A percentile compares a stretch with the other conserved stretches of the same genome.
Evolutionary conservation across 2,113 vertebrate genomes (phyloP).

Genomic region (Hippocampus abdominalis): DNA sequence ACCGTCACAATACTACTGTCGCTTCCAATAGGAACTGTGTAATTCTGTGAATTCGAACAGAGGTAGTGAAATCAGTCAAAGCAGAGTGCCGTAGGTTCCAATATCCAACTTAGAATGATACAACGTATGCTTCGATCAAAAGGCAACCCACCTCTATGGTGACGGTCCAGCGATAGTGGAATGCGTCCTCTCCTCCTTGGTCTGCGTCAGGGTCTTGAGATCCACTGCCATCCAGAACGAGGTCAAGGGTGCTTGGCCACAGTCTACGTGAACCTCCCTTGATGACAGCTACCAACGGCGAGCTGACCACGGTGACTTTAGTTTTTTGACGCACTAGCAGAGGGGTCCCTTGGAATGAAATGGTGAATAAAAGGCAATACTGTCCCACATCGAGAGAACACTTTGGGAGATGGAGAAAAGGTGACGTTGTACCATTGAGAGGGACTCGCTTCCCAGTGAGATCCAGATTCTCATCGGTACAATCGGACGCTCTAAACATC

Average conservation of each 20-base stretch:
- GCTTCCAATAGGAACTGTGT: conserved; percentile 17
- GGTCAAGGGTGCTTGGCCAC: conserved; percentile 63
- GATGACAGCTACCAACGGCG: conserved; percentile 66
- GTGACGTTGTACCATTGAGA: conserved; percentile 41
- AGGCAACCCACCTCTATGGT: conserved; percentile 45
- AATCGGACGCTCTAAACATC: conserved; percentile 42
- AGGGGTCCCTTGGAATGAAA: conserved; percentile 63
- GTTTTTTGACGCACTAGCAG: conserved; percentile 39
- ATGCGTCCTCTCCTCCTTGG: conserved; percentile 30
- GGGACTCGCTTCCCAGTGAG: conserved; percentile 11
- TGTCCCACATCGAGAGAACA: conserved; percentile 56
- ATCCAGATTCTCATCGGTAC: conserved; percentile 10
- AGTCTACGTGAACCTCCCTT: conserved; percentile 68
- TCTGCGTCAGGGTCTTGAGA: conserved; percentile 71
- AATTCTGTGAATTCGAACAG: conserved; percentile 48
- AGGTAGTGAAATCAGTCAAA: not conserved
- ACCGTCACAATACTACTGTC: conserved; percentile 50
- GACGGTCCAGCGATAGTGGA: conserved; percentile 68
- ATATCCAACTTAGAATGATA: not conserved
- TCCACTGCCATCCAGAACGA: conserved; percentile 69
- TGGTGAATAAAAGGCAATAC: conserved; percentile 70
- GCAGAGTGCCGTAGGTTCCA: no score
- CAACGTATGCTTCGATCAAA: not conserved
- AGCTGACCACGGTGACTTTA: conserved; percentile 59
- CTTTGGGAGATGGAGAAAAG: conserved; percentile 64